Percentiles rank a stretch among this genome's conserved stretches.
Conservation (phyloP, 2,113 vertebrate genomes). For the Damaliscus lunatus region DNA sequence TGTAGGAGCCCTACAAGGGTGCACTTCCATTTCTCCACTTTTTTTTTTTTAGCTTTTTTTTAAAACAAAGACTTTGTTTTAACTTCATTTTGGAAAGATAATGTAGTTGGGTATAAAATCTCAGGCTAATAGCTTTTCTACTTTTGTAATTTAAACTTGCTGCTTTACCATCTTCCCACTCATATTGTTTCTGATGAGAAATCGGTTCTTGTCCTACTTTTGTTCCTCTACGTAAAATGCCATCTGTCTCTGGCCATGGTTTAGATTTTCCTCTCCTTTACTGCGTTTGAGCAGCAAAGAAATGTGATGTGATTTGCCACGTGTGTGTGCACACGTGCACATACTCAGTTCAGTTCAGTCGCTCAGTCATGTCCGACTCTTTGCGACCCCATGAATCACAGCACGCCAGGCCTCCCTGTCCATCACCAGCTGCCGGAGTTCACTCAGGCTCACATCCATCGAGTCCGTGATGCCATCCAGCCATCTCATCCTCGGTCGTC, state of each 20-base stretch:
- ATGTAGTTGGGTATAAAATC: not conserved
- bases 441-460: no score
- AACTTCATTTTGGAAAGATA: not conserved
- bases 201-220: fast-evolving
- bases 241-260: fast-evolving
- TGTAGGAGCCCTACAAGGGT: fast-evolving
- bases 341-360: not conserved
- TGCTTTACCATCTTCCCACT: not conserved
- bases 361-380: not conserved
- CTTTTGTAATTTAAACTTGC: fast-evolving
- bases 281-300: fast-evolving
- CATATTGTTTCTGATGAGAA: not conserved
- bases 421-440: not conserved
- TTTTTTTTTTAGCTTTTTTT: not conserved
- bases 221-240: fast-evolving
- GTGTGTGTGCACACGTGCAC: not conserved
- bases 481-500: no score
- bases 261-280: fast-evolving
- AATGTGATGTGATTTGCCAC: fast-evolving
- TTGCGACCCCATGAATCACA: fast-evolving
- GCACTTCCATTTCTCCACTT: fast-evolving
- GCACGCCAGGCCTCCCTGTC: not conserved
- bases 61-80: not conserved
- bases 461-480: no score
- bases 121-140: not conserved